Conservation (phyloP, 53 echinoderm and acorn worm genomes). For the Temnopleurus reevesii region DNA sequence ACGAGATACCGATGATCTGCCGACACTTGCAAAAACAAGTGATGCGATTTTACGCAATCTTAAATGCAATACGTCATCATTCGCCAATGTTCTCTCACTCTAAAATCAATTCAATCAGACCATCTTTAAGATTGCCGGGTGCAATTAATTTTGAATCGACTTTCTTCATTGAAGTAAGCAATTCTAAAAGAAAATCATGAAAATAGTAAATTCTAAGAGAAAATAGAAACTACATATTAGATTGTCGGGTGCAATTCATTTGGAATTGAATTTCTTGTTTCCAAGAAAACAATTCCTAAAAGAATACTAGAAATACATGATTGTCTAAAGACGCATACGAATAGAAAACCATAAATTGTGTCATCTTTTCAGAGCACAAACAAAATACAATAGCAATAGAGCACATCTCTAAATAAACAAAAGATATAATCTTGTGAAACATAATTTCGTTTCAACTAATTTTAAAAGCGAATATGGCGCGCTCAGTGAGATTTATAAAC, state of each 20-base stretch:
- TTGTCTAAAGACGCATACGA: slow-evolving; percentile 26
- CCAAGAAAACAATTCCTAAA: slow-evolving; percentile 9
- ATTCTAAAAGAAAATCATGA: slow-evolving; percentile 12
- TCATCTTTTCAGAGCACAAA: too few relatives aligned
- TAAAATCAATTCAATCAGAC: not conserved
- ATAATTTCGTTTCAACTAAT: too few relatives aligned
- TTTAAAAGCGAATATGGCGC: too few relatives aligned
- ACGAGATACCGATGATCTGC: too few relatives aligned
- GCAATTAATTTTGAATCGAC: slow-evolving; percentile 26
- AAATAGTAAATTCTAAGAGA: too few relatives aligned
- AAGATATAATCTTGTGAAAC: too few relatives aligned
- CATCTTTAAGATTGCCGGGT: slow-evolving; percentile 5
- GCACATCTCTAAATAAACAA: too few relatives aligned
- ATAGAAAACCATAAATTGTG: not conserved
- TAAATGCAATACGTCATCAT: not conserved
- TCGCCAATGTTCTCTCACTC: not conserved
- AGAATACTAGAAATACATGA: slow-evolving; percentile 17
- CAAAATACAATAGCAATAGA: too few relatives aligned
- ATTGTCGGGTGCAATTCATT: slow-evolving; percentile 44
- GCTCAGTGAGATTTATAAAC: too few relatives aligned
- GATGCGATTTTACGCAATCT: too few relatives aligned
- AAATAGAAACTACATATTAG: too few relatives aligned
- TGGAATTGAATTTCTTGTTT: not conserved
- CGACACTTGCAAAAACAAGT: too few relatives aligned
- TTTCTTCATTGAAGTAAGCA: not conserved